phyloP scores from a whole-genome alignment of 1,140 invertebrate genomes.

The Araneus ventricosus region DNA sequence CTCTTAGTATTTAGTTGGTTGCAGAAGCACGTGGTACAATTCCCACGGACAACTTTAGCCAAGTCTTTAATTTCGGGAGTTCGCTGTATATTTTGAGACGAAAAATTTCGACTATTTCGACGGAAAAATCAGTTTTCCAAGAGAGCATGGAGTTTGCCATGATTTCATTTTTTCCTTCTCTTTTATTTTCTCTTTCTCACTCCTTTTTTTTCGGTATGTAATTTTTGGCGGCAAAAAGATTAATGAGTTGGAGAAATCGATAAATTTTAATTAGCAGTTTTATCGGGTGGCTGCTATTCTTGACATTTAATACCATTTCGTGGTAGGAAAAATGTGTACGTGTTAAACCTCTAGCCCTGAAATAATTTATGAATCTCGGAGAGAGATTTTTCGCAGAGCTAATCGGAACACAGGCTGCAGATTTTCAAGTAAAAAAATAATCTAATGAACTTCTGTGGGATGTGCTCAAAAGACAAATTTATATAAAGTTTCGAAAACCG shows the following conservation, averaged over 20 bases:
- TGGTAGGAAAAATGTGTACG: constrained; percentile 72
- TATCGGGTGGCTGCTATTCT: constrained; percentile 70
- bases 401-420: constrained; percentile 54
- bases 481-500: constrained; percentile 68
- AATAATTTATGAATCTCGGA: constrained; percentile 72
- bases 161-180: constrained; percentile 14
- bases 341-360: constrained; percentile 73
- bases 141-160: constrained; percentile 44
- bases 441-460: constrained; percentile 56
- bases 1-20: constrained; percentile 47
- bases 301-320: constrained; percentile 75
- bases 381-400: constrained; percentile 66
- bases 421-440: constrained; percentile 58
- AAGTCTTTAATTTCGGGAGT: constrained; percentile 72
- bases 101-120: constrained; percentile 61
- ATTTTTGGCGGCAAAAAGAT: constrained; percentile 75
- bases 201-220: constrained; percentile 54
- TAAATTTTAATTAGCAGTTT: constrained; percentile 76
- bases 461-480: constrained; percentile 45
- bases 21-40: constrained; percentile 48
- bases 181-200: constrained; percentile 52
- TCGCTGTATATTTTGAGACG: constrained; percentile 66
- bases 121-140: constrained; percentile 73
- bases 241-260: constrained; percentile 73
- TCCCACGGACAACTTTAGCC: constrained; percentile 71